A percentile compares a stretch with the other conserved stretches of the same genome.
Evolutionary conservation across 2,113 vertebrate genomes (phyloP).

Genomic region (Panthera uncia): DNA sequence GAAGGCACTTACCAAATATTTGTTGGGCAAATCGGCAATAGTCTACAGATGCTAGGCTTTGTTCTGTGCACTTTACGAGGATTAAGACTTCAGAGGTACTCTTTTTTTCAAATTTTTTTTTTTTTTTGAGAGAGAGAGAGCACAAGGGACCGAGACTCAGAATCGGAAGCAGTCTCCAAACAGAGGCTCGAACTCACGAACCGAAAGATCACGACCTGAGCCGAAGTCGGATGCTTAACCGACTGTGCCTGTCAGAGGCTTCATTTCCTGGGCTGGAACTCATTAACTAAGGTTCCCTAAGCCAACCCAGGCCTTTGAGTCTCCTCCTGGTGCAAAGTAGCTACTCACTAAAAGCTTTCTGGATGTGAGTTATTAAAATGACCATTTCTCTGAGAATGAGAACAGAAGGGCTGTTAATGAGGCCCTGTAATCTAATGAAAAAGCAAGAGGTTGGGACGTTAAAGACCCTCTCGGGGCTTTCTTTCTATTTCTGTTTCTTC

Average conservation of each 20-base stretch:
- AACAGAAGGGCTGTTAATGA: slow-evolving; percentile 7
- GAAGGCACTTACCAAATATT: neutral
- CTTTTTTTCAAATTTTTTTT: too few species aligned
- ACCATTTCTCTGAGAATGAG: slow-evolving; percentile 43
- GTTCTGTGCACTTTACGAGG: neutral
- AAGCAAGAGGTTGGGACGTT: neutral
- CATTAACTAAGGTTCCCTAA: neutral
- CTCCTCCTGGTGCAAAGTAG: neutral
- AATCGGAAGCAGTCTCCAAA: too few species aligned
- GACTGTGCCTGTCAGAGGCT: neutral
- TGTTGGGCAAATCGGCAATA: neutral
- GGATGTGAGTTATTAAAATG: slow-evolving; percentile 30
- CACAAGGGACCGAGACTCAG: too few species aligned
- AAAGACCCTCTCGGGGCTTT: neutral
- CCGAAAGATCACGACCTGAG: too few species aligned
- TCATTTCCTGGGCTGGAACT: neutral
- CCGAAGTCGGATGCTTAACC: too few species aligned
- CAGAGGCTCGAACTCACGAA: too few species aligned
- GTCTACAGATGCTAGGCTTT: neutral
- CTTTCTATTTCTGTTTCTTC: neutral
- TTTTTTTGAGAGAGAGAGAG: too few species aligned
- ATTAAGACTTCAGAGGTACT: neutral
- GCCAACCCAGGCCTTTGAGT: neutral
- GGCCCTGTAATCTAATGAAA: slow-evolving; percentile 39
- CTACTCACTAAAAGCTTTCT: neutral